Evolutionary conservation across 2,113 vertebrate genomes (phyloP).

Genomic region (Pterocles gutturalis): DNA sequence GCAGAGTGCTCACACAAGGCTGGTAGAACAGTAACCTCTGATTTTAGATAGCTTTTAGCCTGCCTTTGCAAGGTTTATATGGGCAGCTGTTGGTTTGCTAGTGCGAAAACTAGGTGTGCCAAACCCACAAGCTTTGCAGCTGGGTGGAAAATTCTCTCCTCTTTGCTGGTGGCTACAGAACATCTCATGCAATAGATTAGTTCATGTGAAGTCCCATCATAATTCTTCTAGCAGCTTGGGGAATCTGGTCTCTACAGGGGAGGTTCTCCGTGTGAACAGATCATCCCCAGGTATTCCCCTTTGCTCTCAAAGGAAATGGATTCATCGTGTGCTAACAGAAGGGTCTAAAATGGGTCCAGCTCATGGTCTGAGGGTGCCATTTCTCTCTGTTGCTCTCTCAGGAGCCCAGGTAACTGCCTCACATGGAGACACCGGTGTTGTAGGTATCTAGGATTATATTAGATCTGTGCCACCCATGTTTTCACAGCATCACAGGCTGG

Average conservation of each 20-base stretch:
- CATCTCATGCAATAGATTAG: not conserved
- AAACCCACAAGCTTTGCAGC: not conserved
- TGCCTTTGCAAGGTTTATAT: not conserved
- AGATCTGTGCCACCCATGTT: not conserved
- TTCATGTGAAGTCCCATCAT: not conserved
- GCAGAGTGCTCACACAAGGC: not conserved
- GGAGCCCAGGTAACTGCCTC: not conserved
- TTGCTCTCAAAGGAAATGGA: rapidly evolving
- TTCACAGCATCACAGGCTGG: not conserved
- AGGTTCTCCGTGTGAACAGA: not conserved
- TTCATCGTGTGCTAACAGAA: not conserved
- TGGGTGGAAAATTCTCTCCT: not conserved
- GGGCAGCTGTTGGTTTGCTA: not conserved
- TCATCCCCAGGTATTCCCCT: not conserved
- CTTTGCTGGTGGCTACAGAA: not conserved
- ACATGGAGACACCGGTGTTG: not conserved
- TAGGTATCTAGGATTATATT: not conserved
- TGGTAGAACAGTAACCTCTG: not conserved
- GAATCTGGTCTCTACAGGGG: not conserved
- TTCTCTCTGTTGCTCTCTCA: not conserved
- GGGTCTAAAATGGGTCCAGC: not conserved
- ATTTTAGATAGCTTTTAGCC: not conserved
- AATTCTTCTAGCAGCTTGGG: not conserved
- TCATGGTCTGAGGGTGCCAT: not conserved
- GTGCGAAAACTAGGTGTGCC: not conserved